Conservation (phyloP, 2,113 vertebrate genomes). For the Sebastes fasciatus region DNA sequence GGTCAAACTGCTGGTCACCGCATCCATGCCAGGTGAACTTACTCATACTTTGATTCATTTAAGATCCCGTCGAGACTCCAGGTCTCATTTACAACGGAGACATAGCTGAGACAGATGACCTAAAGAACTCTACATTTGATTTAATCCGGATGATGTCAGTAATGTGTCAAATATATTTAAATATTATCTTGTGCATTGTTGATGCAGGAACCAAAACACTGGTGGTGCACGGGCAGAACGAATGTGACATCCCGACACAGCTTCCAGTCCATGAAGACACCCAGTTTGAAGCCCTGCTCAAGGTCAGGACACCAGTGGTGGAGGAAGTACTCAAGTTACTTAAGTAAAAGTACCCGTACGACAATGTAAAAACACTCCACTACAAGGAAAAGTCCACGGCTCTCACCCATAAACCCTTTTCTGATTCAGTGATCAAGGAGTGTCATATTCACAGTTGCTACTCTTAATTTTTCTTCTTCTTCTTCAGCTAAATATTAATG, state of each 20-base stretch:
- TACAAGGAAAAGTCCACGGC: background rate
- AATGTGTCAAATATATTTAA: background rate
- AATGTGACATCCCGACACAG: conserved; percentile 98
- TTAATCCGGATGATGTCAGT: background rate
- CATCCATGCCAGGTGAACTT: conserved; percentile 95
- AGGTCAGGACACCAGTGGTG: conserved; percentile 80
- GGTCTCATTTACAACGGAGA: background rate
- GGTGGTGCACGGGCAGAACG: conserved; percentile 98
- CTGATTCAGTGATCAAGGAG: too few relatives aligned
- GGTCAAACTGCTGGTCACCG: conserved; percentile 96
- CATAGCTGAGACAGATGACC: background rate
- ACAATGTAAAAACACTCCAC: background rate
- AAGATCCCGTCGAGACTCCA: too few relatives aligned
- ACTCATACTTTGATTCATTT: background rate
- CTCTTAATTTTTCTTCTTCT: too few relatives aligned
- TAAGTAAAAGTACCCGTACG: background rate
- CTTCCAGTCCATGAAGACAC: conserved; percentile 99
- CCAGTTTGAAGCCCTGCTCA: conserved; percentile 97
- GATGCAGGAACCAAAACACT: conserved; percentile 95
- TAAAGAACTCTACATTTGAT: background rate
- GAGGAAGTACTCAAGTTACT: background rate
- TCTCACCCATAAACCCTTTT: too few relatives aligned
- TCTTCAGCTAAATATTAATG: background rate
- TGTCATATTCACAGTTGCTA: too few relatives aligned
- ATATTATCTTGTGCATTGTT: background rate